Evolutionary conservation across 1,140 invertebrate genomes (phyloP).

Genomic region (Tetramorium alpestre): DNA sequence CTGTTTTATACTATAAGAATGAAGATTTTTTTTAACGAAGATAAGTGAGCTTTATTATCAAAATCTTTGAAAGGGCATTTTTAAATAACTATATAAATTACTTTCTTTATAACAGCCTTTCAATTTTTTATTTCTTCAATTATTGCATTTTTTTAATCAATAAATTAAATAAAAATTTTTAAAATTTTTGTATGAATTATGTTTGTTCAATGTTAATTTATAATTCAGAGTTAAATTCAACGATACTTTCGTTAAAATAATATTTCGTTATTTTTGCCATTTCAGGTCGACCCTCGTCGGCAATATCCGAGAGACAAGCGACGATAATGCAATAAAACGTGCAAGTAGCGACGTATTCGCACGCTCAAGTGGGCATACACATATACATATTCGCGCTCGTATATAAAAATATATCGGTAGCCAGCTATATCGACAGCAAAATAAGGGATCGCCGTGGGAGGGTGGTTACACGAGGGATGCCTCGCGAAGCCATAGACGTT

Average conservation of each 20-base stretch:
- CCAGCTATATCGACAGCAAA: slow-evolving; percentile 75
- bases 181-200: not conserved
- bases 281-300: not conserved
- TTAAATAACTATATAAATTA: not conserved
- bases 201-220: not conserved
- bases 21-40: not conserved
- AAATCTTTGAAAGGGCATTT: not conserved
- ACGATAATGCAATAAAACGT: slow-evolving; percentile 42
- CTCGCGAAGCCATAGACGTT: slow-evolving; percentile 78
- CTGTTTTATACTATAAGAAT: not conserved
- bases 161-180: not conserved
- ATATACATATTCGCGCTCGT: slow-evolving; percentile 49
- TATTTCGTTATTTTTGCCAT: not conserved
- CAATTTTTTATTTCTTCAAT: not conserved
- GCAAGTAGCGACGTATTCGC: not conserved
- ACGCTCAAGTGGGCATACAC: slow-evolving; percentile 4
- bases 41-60: not conserved
- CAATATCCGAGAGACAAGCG: slow-evolving; percentile 7
- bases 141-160: not conserved
- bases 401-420: slow-evolving; percentile 55
- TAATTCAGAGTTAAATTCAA: not conserved
- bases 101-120: not conserved
- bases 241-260: slow-evolving; percentile 9
- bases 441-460: slow-evolving; percentile 75
- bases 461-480: slow-evolving; percentile 76